Conservation (phyloP, 2,113 vertebrate species). For the Melanostigma gelatinosum region DNA sequence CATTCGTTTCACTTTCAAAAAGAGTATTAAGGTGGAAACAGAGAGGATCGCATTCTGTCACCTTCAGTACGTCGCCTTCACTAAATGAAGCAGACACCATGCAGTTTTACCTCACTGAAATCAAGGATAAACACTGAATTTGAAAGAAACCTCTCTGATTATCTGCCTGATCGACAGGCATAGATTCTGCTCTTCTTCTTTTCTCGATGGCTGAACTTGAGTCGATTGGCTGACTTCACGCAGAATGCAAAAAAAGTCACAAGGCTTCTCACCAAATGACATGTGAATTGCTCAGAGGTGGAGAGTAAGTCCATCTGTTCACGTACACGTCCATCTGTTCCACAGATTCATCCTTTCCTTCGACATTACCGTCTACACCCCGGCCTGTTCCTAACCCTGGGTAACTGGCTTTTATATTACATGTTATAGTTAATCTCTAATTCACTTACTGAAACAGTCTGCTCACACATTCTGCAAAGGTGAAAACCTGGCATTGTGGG, state of each 20-base stretch:
- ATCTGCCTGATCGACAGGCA: not conserved
- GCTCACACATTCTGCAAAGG: not conserved
- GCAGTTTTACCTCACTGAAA: slow-evolving; percentile 29
- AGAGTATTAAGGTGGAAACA: not conserved
- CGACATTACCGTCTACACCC: slow-evolving; percentile 46
- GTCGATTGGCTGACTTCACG: slow-evolving; percentile 18
- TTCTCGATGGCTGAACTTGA: slow-evolving; percentile 38
- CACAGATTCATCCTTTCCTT: slow-evolving; percentile 46
- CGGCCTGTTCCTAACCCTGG: slow-evolving; percentile 5
- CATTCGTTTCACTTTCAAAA: slow-evolving; percentile 16
- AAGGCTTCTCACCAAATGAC: slow-evolving; percentile 42
- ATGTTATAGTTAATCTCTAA: slow-evolving; percentile 1
- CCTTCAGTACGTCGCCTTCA: slow-evolving; percentile 14
- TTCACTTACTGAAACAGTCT: slow-evolving; percentile 1
- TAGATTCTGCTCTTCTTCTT: slow-evolving; percentile 18
- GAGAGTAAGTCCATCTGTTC: slow-evolving; percentile 69
- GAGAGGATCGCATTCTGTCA: slow-evolving; percentile 19
- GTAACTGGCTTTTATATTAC: slow-evolving; percentile 15
- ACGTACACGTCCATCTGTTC: slow-evolving; percentile 64
- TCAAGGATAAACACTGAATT: slow-evolving; percentile 35
- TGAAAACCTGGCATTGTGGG: not conserved
- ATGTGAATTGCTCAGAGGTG: slow-evolving; percentile 56
- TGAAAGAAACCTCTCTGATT: slow-evolving; percentile 15
- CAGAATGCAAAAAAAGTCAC: slow-evolving; percentile 31
- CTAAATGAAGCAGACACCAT: slow-evolving; percentile 37